A percentile compares a stretch with the other conserved stretches of the same genome.
phyloP scores from a whole-genome alignment of 2,797 vertebrate species.

The Tadarida brasiliensis region DNA sequence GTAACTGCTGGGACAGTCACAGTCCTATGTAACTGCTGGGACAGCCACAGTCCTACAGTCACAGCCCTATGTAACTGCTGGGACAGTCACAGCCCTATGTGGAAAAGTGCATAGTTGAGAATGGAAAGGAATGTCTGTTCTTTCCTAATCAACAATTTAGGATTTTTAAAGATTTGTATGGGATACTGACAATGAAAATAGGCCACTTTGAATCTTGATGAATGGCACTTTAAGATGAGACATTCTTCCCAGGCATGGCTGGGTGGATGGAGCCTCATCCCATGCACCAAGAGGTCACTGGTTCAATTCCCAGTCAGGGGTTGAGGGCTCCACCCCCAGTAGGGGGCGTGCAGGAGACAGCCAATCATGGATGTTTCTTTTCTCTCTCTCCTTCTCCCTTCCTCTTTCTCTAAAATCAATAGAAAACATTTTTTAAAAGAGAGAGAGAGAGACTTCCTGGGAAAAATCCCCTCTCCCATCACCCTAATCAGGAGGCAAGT shows the following conservation, averaged over 20 bases:
- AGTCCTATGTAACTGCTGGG: background rate
- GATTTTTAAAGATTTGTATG: background rate
- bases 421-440: no score
- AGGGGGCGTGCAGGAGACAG: no score
- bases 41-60: background rate
- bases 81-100: background rate
- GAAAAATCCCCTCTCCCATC: background rate
- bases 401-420: no score
- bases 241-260: no score
- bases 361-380: no score
- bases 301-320: no score
- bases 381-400: no score
- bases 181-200: background rate
- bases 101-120: background rate
- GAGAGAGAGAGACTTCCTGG: background rate
- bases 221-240: background rate
- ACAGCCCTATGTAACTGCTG: background rate
- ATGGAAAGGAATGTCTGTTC: background rate
- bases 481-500: background rate
- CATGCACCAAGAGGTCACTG: no score
- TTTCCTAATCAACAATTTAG: background rate
- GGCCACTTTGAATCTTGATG: background rate
- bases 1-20: background rate
- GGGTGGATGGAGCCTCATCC: no score
- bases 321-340: no score